Base-by-base conservation (phyloP, 1,140 invertebrate genomes). In the Thaumatotibia leucotreta region DNA sequence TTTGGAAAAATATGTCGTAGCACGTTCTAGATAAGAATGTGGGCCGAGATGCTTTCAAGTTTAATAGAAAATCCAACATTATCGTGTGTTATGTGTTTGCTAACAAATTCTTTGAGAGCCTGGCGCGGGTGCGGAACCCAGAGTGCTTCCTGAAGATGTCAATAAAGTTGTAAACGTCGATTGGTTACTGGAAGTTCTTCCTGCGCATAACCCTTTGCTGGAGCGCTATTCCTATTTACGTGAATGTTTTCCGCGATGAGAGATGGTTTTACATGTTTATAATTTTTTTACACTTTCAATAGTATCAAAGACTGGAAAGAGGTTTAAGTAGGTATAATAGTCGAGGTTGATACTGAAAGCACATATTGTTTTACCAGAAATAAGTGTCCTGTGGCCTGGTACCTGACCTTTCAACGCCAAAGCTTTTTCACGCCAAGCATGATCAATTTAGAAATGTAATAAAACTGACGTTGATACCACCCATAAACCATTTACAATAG, bases 31-130 rank as follows among this genome's bases (percentile, higher is more conserved):
- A 90, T 90, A 89, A 90, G 84, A 89, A 89, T 90, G 85, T 88
- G 85, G 88, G 83, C 84, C 86, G 84, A 84, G 74, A 80, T 82
- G 84, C 82, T 88, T 90, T 88, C 84, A 84, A 90, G 84, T 90
- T 90, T 90, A 90, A 90, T 90, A 90, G 88, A 90, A 90, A 90
- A 90, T 90, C 88, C 86, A 88, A 88, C 86, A 90, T 90, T 88
- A 90, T 85, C 88, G 88, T 90, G 88, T 66, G 84, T 84, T 83
- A 90, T 88, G 85, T 88, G 81, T 88, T 82, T 84, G 82, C 86
- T 86, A 89, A 89, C 88, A 89, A 90, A 90, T 88, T 82, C 86
- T 83, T 87, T 79, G 75, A 74, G 82, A 83, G 82, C 24, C n/a
- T 78, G 73, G 76, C 68, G 67, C 68, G 72, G 68, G 71, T 73